These are phyloP conservation scores for Bellardia pandia DNA, from an alignment of 2,888 invertebrate species.

Conservation along the genomic window DNA sequence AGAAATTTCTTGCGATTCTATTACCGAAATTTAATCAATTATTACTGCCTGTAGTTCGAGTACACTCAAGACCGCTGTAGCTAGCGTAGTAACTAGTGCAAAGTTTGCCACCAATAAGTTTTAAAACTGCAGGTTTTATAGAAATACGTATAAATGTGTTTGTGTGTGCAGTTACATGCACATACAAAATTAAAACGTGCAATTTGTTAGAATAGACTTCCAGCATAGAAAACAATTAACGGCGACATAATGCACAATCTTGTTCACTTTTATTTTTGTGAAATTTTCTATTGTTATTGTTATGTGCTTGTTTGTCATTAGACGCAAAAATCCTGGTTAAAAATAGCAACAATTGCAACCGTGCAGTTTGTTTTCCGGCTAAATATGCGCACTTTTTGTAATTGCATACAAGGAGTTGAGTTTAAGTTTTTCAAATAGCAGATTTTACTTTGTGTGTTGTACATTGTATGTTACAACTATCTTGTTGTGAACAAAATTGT, in stretches of 20 bases:
- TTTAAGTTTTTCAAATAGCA: not conserved
- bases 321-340: slow-evolving; percentile 42
- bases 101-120: too few species aligned
- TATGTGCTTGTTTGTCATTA: slow-evolving; percentile 48
- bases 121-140: not conserved
- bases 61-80: too few species aligned
- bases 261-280: slow-evolving; percentile 42
- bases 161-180: too few species aligned
- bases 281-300: slow-evolving; percentile 4
- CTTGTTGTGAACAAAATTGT: too few species aligned
- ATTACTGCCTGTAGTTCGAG: too few species aligned
- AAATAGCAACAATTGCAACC: slow-evolving; percentile 41
- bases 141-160: not conserved
- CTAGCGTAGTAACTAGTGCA: too few species aligned
- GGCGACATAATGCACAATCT: slow-evolving; percentile 65
- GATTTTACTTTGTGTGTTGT: not conserved
- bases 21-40: too few species aligned
- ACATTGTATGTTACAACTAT: too few species aligned
- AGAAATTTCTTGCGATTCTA: too few species aligned
- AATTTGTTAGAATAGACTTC: slow-evolving; percentile 50
- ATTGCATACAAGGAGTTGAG: not conserved
- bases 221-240: slow-evolving; percentile 68
- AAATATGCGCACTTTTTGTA: slow-evolving; percentile 32
- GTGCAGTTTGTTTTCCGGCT: slow-evolving; percentile 31
- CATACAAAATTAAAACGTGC: slow-evolving; percentile 24